Evolutionary conservation across 2,888 invertebrate species (phyloP).

Genomic region (Epiblema foenella): DNA sequence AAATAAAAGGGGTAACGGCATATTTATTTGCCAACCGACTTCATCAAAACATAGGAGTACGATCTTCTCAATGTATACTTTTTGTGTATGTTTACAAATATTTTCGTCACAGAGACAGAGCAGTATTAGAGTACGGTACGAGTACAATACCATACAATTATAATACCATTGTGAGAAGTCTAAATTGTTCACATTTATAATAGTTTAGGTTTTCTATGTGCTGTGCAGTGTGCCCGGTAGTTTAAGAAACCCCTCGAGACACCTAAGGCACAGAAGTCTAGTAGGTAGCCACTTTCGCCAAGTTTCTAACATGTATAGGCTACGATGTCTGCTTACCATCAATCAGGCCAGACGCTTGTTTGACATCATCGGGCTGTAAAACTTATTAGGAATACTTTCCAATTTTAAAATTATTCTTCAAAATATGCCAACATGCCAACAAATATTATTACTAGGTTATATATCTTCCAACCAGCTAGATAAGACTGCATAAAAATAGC

Average conservation of each 20-base stretch:
- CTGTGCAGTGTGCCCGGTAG: too few relatives aligned
- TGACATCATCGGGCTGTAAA: background rate
- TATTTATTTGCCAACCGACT: too few relatives aligned
- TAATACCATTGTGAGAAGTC: too few relatives aligned
- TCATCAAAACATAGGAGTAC: too few relatives aligned
- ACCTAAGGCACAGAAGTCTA: too few relatives aligned
- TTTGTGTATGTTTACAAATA: background rate
- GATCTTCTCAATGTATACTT: background rate
- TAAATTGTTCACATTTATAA: too few relatives aligned
- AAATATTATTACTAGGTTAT: background rate
- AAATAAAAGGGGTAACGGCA: background rate
- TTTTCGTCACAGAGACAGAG: background rate
- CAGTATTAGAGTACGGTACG: too few relatives aligned
- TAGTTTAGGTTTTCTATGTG: too few relatives aligned
- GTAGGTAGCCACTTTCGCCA: background rate
- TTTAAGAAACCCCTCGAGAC: too few relatives aligned
- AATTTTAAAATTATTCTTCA: background rate
- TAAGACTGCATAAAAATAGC: too few relatives aligned
- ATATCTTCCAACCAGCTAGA: background rate
- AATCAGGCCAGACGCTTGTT: background rate
- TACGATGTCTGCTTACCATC: background rate
- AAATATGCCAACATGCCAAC: background rate
- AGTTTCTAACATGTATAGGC: background rate
- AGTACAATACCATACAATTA: too few relatives aligned
- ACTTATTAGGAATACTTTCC: background rate